Evolutionary conservation across 2,888 invertebrate genomes (phyloP).

Genomic region (Andrena dorsata): DNA sequence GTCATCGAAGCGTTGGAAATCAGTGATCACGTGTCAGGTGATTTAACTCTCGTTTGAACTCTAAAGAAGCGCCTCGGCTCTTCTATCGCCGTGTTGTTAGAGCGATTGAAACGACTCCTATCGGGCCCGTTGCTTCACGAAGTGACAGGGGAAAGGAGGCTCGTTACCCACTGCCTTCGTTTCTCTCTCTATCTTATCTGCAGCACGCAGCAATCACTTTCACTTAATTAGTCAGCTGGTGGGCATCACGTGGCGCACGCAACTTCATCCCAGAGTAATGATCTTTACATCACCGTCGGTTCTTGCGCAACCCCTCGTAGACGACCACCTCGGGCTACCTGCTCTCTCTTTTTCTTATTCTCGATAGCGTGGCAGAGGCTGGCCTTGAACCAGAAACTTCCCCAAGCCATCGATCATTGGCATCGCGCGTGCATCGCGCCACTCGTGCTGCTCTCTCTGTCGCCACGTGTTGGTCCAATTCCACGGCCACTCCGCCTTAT

Average conservation of each 20-base stretch:
- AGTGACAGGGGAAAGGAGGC: constrained; percentile 12
- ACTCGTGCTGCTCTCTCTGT: not conserved
- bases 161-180: not conserved
- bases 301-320: constrained; percentile 48
- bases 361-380: constrained; percentile 20
- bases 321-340: constrained; percentile 8
- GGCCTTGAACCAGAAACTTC: constrained; percentile 69
- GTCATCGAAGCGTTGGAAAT: constrained; percentile 1
- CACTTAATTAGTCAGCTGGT: constrained; percentile 59
- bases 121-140: not conserved
- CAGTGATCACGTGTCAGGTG: not conserved
- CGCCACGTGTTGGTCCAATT: constrained; percentile 28
- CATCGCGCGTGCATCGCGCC: constrained; percentile 25
- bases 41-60: too few species aligned
- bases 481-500: not conserved
- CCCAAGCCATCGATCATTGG: constrained; percentile 55
- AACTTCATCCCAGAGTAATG: constrained; percentile 52
- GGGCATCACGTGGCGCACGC: constrained; percentile 30
- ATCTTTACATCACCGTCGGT: constrained; percentile 56
- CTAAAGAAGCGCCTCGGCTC: not conserved
- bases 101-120: too few species aligned
- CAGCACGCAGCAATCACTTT: constrained; percentile 55
- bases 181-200: not conserved
- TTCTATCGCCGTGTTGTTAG: not conserved
- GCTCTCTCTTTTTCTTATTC: constrained; percentile 44